Base-by-base conservation (phyloP, 2,113 vertebrate species). In the Nanger granti region DNA sequence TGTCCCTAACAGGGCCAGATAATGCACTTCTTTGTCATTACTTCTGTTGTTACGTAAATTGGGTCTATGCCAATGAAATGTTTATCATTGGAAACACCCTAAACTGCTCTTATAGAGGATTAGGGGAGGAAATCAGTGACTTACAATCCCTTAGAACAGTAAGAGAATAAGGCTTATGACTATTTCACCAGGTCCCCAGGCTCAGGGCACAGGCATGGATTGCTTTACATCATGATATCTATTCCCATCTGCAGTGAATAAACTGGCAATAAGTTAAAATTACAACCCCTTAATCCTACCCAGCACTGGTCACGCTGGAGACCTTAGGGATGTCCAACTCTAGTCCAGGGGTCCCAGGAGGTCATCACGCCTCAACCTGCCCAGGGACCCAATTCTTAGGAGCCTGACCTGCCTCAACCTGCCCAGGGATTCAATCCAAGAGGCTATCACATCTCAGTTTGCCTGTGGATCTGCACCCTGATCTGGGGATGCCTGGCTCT, bases 401-500 rank as follows among this genome's bases (percentile, higher is more conserved):
- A 59, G 24, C 57, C 57, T 59, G n/a, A 73, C 18, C n/a, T 73
- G 66, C 66, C 66, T 37, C n/a, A 37, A 5, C n/a, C n/a, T 22
- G n/a, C n/a, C 66, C 9, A 11, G 18, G 34, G 66, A 73, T 73
- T 37, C 4, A 2, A 37, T 73, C 4, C 18, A 73, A n/a, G 66
- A 73, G n/a, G 66, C 9, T 73, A 10, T 73, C 66, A 73, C 4
- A 37, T 20, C n/a, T 73, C 66, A 73, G 18, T 18, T 73, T 73
- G n/a, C n/a, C 66, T 73, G n/a, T 4, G 18, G n/a, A 73, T 73
- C 18, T 73, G 8, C 9, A 73, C 66, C n/a, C n/a, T 37, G 66
- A 73, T n/a, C 66, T 0, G 0, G 9, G n/a, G n/a, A 73, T 5
- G 0, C n/a, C 9, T 37, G 66, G 34, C n/a, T 73, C n/a, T 69